Evolutionary conservation across 2,888 invertebrate species (phyloP), one percentile per base, ranked within the genome.

Genomic region (Diachrysia chrysitis): DNA sequence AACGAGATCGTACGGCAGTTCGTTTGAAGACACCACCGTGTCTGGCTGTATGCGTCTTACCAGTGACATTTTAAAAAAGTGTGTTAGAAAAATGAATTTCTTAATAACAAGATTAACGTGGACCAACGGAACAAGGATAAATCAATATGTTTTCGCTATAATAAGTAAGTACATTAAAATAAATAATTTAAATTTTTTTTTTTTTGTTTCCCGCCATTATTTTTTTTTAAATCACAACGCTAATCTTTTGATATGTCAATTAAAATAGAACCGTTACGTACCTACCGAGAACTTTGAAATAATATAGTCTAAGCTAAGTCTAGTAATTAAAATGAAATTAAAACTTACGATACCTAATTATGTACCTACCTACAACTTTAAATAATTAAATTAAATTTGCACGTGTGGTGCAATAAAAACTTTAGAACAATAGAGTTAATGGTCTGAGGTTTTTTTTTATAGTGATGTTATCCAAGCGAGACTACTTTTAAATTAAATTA

Each of bases 111-210:
- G 91, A 83, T 71, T 94, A 14, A 87, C 89, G 88, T 93, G 92
- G 92, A 84, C 89, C 64, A 94, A 92, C 86, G 95, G 95, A 57
- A 89, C 89, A 59, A 85, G 95, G 70, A 88, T 95, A 69, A 94
- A 94, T 75, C 95, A 95, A 78, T 95, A 95, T 86, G 70, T 95
- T 63, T 93, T 95, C 69, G 94, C 94, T 4, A 87, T 91, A 68
- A 86, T 95, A 53, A 88, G 95, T 95, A 76, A 95, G 95, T 94
- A 76, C 58, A 51, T 68, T 66, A 69, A 66, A 69, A 71, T 64
- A 57, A 58, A 61, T 54, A 21, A 46, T 65, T 21, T 61, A 63
- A 53, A 12, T 21, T 29, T 32, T 32, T 17, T 53, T 54, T 5
- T 25, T 48, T 14, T 19, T 14, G 10, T 55, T 29, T 63, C 9